Percentiles rank a stretch among this genome's conserved stretches.
Conservation (phyloP, 2,113 vertebrate species). For the Myodes glareolus region DNA sequence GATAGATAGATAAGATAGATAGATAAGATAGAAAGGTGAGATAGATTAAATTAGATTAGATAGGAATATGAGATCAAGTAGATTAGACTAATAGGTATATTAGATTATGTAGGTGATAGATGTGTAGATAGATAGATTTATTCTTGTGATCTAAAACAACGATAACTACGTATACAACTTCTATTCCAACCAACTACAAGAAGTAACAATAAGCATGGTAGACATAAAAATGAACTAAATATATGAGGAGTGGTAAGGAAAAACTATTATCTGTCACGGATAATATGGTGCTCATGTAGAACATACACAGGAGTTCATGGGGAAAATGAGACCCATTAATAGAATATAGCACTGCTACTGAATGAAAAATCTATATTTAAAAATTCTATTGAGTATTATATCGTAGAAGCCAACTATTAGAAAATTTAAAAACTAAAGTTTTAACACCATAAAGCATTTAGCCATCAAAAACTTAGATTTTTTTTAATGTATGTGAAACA, state of each 20-base stretch:
- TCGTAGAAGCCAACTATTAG: neutral
- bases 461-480: neutral
- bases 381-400: neutral
- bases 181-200: neutral
- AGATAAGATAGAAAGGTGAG: neutral
- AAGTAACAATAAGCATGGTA: neutral
- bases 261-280: neutral
- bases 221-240: neutral
- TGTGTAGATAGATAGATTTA: neutral
- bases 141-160: neutral
- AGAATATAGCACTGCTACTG: neutral
- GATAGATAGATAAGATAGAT: neutral
- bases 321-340: neutral
- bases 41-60: neutral
- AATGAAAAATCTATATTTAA: neutral
- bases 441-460: neutral
- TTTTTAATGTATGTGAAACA: neutral
- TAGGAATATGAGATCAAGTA: too few species aligned
- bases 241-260: neutral
- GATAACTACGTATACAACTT: neutral
- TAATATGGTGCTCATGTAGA: neutral
- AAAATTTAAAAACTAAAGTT: neutral
- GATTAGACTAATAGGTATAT: neutral
- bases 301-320: slow-evolving; percentile 4
- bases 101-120: neutral